Conservation (phyloP, 2,113 vertebrate species). For the Myocastor coypus region DNA sequence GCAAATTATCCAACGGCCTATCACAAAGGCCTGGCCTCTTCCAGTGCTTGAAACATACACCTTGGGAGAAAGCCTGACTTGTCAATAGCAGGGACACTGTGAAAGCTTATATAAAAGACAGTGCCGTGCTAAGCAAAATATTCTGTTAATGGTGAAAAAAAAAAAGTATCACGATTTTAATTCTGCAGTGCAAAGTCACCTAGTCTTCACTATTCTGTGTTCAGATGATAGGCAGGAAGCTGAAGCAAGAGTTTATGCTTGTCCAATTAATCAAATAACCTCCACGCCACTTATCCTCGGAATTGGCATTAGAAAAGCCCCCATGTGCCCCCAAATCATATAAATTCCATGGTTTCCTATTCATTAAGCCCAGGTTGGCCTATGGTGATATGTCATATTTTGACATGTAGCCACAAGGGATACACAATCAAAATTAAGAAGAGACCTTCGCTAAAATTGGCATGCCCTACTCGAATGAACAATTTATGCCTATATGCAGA, state of each 20-base stretch:
- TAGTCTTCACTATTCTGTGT: constrained; percentile 41
- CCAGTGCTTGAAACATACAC: background rate
- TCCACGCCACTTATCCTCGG: constrained; percentile 51
- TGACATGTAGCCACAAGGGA: constrained; percentile 75
- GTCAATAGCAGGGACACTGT: background rate
- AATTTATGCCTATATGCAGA: constrained; percentile 58
- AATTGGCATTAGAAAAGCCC: constrained; percentile 67
- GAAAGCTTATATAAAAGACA: constrained; percentile 11
- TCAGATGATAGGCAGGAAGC: constrained; percentile 68
- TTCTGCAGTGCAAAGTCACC: constrained; percentile 32
- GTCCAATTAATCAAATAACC: constrained; percentile 74
- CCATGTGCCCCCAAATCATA: constrained; percentile 54
- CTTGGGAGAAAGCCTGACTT: background rate
- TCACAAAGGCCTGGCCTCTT: background rate
- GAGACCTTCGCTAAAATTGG: constrained; percentile 76
- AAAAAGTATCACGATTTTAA: background rate
- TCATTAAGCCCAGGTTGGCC: constrained; percentile 74
- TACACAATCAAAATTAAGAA: constrained; percentile 77
- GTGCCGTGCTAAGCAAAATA: constrained; percentile 24
- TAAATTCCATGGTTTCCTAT: constrained; percentile 67
- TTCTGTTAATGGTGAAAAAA: constrained; percentile 18
- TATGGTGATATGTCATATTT: constrained; percentile 70
- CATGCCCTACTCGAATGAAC: constrained; percentile 44
- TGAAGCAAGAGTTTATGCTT: constrained; percentile 56
- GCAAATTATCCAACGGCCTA: background rate